These are phyloP conservation scores for Notospermus geniculatus DNA, from an alignment of 1,140 invertebrate species.

Conservation along the genomic window DNA sequence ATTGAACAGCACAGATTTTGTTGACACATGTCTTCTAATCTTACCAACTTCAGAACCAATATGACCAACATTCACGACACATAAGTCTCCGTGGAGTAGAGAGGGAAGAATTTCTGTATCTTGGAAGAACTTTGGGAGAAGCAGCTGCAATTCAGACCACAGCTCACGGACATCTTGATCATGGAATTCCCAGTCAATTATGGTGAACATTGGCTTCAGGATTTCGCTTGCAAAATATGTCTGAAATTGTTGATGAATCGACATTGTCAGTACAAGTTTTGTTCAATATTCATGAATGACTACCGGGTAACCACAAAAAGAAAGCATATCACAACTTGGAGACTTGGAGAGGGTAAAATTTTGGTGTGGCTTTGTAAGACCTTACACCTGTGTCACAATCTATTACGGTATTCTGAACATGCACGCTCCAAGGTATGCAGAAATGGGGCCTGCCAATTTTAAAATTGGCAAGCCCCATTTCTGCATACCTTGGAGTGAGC, in stretches of 20 bases:
- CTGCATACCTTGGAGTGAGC: too few relatives aligned
- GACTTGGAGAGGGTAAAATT: too few relatives aligned
- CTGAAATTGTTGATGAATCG: not conserved
- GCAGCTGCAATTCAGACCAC: constrained; percentile 7
- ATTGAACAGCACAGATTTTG: not conserved
- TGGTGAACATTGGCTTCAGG: not conserved
- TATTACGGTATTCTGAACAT: too few relatives aligned
- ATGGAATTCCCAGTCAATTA: constrained; percentile 6
- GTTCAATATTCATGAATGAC: too few relatives aligned
- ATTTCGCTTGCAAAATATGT: not conserved
- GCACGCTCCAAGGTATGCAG: too few relatives aligned
- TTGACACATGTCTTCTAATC: not conserved
- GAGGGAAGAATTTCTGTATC: constrained; percentile 2
- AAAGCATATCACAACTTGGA: too few relatives aligned
- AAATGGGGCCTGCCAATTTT: too few relatives aligned
- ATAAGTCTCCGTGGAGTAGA: not conserved
- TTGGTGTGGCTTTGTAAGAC: too few relatives aligned
- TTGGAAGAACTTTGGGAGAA: not conserved
- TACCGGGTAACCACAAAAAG: too few relatives aligned
- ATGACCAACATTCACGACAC: not conserved
- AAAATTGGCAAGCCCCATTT: too few relatives aligned
- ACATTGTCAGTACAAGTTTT: too few relatives aligned
- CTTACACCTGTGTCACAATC: too few relatives aligned
- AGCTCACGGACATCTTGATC: not conserved
- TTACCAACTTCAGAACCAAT: constrained; percentile 2